Evolutionary conservation across 2,888 invertebrate species (phyloP).

Genomic region (Drosophila stalkeri): DNA sequence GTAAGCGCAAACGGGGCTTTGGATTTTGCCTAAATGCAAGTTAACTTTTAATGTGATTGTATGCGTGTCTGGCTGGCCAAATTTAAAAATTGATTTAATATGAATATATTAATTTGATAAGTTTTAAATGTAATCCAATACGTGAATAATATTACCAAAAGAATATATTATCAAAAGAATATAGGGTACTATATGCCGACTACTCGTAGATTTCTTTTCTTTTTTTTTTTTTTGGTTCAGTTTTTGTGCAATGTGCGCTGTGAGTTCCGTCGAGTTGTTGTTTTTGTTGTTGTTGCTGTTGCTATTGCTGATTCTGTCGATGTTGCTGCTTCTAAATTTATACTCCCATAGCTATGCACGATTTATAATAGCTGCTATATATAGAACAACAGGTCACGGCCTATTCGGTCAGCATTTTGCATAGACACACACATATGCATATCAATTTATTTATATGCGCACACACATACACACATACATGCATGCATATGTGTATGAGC

Average conservation of each 20-base stretch:
- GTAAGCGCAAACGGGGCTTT: not conserved
- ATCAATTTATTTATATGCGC: slow-evolving; percentile 20
- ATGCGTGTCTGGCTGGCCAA: not conserved
- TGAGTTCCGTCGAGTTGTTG: slow-evolving; percentile 51
- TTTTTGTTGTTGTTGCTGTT: slow-evolving; percentile 34
- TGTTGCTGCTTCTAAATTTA: slow-evolving; percentile 78
- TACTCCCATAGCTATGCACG: slow-evolving; percentile 80
- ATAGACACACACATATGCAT: slow-evolving; percentile 28
- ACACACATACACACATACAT: slow-evolving; percentile 5
- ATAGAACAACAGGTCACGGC: slow-evolving; percentile 84
- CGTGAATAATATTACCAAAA: too few species aligned
- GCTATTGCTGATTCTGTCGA: slow-evolving; percentile 43
- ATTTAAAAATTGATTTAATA: not conserved
- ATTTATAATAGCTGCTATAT: slow-evolving; percentile 81
- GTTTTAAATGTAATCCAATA: too few species aligned
- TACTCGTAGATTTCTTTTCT: not conserved
- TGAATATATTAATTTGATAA: not conserved
- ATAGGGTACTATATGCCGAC: slow-evolving; percentile 13
- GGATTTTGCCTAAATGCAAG: not conserved
- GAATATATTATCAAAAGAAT: not conserved
- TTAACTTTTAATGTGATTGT: not conserved
- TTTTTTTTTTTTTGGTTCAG: slow-evolving; percentile 22
- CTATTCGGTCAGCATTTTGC: slow-evolving; percentile 73
- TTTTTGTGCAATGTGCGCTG: slow-evolving; percentile 61
- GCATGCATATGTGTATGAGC: not conserved